phyloP scores from a whole-genome alignment of 1,140 invertebrate species.

The Venustaconcha ellipsiformis region DNA sequence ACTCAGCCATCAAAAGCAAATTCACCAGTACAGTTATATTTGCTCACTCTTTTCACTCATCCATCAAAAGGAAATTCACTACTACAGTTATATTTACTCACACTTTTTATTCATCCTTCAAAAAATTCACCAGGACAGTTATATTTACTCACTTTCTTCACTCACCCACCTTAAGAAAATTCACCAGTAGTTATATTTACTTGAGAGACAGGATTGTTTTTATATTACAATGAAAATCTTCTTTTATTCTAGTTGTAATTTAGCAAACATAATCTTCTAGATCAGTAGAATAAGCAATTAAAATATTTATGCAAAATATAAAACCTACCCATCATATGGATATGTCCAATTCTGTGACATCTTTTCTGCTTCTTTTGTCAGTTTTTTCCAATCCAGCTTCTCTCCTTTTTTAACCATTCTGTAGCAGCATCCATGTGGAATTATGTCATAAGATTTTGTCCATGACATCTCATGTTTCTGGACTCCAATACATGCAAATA shows the following conservation, averaged over 20 bases:
- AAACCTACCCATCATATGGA: constrained; percentile 41
- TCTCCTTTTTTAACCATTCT: constrained; percentile 42
- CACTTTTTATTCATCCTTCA: neutral
- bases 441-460: constrained; percentile 48
- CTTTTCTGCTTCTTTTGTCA: constrained; percentile 32
- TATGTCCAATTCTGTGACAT: constrained; percentile 56
- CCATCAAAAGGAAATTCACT: neutral
- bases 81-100: neutral
- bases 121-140: neutral
- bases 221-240: too few relatives aligned
- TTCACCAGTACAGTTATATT: neutral
- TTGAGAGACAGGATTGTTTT: too few relatives aligned
- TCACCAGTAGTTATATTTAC: neutral
- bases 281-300: too few relatives aligned
- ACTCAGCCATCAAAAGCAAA: too few relatives aligned
- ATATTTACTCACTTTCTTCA: neutral
- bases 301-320: too few relatives aligned
- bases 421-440: constrained; percentile 61
- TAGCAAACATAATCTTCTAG: too few relatives aligned
- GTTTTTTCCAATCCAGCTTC: constrained; percentile 31
- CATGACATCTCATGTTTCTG: constrained; percentile 62
- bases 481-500: constrained; percentile 65
- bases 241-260: too few relatives aligned
- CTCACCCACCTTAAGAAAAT: neutral
- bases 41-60: neutral